These are phyloP conservation scores for Sinotaia quadrata DNA, from an alignment of 2,888 invertebrate genomes.

Conservation along the genomic window DNA sequence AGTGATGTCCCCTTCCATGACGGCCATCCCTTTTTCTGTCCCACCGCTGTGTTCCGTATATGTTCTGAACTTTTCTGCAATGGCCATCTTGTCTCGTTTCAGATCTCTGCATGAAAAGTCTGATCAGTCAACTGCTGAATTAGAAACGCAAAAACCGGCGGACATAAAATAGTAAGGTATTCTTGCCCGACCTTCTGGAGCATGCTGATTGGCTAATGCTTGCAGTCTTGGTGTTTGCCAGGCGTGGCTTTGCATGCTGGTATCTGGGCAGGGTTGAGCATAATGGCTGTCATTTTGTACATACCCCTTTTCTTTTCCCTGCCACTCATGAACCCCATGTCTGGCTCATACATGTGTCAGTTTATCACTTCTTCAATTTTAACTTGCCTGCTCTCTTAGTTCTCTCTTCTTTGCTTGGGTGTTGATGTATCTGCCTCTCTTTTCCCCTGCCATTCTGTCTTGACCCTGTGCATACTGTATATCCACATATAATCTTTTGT, in stretches of 20 bases:
- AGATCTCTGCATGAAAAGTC: constrained; percentile 65
- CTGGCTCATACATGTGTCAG: too few relatives aligned
- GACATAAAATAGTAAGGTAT: constrained; percentile 48
- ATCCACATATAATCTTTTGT: background rate
- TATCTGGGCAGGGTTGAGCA: constrained; percentile 14
- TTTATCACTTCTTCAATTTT: too few relatives aligned
- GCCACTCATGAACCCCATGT: background rate
- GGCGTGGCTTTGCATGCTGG: constrained; percentile 35
- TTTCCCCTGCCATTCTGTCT: too few relatives aligned
- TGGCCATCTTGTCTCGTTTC: constrained; percentile 58
- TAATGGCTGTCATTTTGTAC: constrained; percentile 7
- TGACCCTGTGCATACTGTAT: background rate
- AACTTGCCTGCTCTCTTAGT: too few relatives aligned
- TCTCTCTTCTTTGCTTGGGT: constrained; percentile 14
- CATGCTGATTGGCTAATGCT: constrained; percentile 38
- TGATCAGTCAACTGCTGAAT: constrained; percentile 60
- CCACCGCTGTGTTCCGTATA: constrained; percentile 8
- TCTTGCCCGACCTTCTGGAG: constrained; percentile 30
- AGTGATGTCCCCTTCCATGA: constrained; percentile 1
- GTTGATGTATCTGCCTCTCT: constrained; percentile 4
- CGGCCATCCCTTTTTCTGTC: background rate
- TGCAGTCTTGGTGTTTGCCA: constrained; percentile 29
- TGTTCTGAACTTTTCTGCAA: constrained; percentile 49
- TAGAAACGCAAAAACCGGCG: constrained; percentile 60
- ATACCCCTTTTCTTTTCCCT: too few relatives aligned